A percentile compares a stretch with the other conserved stretches of the same genome.
Conservation (phyloP, 2,888 invertebrate species). For the Eupelmus urozonus region DNA sequence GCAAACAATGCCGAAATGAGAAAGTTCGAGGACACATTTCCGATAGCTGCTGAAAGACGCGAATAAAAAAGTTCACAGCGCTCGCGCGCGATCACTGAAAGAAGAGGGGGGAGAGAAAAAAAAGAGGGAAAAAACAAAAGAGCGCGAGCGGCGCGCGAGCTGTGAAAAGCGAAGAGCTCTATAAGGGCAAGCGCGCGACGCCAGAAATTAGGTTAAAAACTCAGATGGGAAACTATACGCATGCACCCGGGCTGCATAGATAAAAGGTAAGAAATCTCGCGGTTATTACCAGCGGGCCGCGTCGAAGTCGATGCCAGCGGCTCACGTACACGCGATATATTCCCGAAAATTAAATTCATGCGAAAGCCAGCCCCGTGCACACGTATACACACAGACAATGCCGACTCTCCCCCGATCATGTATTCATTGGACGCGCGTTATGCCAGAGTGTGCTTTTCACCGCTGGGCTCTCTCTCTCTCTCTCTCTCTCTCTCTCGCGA, state of each 20-base stretch:
- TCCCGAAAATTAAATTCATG: slow-evolving; percentile 73
- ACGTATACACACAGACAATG: too few species aligned
- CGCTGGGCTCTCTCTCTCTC: too few species aligned
- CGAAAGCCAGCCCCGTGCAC: too few species aligned
- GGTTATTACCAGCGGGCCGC: slow-evolving; percentile 57
- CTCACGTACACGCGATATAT: slow-evolving; percentile 72
- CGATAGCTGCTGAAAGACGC: slow-evolving; percentile 5
- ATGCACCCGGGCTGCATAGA: not conserved
- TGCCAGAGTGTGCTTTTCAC: too few species aligned
- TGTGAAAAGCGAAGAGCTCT: not conserved
- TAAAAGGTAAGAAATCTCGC: slow-evolving; percentile 43
- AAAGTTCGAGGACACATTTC: slow-evolving; percentile 3
- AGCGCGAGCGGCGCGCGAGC: not conserved
- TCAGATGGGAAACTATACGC: not conserved
- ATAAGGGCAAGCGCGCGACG: too few species aligned
- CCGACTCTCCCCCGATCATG: slow-evolving; percentile 69
- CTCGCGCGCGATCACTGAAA: too few species aligned
- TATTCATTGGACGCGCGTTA: slow-evolving; percentile 70
- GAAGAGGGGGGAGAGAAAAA: not conserved
- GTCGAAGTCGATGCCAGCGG: slow-evolving; percentile 63
- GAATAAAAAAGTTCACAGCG: too few species aligned
- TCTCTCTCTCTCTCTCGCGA: not conserved
- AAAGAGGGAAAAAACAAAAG: too few species aligned
- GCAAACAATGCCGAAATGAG: slow-evolving; percentile 21
- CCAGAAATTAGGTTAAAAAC: slow-evolving; percentile 23